Evolutionary conservation across 2,113 vertebrate genomes (phyloP), one percentile per base, ranked within the genome.

Genomic region (Triplophysa rosa): DNA sequence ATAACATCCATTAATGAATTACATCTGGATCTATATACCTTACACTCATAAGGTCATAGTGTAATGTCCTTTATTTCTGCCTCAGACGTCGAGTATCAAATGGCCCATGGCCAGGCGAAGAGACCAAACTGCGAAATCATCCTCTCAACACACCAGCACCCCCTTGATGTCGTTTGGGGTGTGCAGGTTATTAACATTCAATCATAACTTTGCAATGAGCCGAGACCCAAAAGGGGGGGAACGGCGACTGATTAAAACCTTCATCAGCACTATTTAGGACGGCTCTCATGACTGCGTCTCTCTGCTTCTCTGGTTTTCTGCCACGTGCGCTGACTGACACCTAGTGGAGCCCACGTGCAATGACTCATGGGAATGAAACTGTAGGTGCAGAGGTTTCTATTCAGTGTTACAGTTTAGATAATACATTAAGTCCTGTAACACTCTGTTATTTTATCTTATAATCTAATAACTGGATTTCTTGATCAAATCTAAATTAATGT

Each of bases 171-270:
- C 88, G 87, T 91, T 88, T 90, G 88, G 74, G 83, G 90, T 90
- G 89, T 87, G 89, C 87, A 90, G 89, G 91, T 92, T 91, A 93
- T 92, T 92, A 92, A 91, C 88, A 91, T 90, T 91, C 89, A 92
- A 89, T 92, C 89, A 91, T 87, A 91, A 92, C 89, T 91, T 91
- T 90, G 87, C 90, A 91, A 90, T 92, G 90, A 93, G 89, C 89
- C 89, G 90, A 87, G 90, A 88, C 89, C 88, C 89, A 85, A 91
- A 90, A 91, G 85, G 10, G 17, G 59, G 40, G 87, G 88, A 69
- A 89, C 89, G 90, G 89, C 81, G 87, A 89, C 91, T 93, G 89
- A 91, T 91, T 91, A 91, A 90, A 90, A 92, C 88, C 89, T 92
- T 90, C 87, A 90, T 92, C 89, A 92, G 89, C 87, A 88, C 88